A percentile compares a stretch with the other conserved stretches of the same genome.
Conservation (phyloP, 2,888 invertebrate genomes). For the Microplitis manilae region DNA sequence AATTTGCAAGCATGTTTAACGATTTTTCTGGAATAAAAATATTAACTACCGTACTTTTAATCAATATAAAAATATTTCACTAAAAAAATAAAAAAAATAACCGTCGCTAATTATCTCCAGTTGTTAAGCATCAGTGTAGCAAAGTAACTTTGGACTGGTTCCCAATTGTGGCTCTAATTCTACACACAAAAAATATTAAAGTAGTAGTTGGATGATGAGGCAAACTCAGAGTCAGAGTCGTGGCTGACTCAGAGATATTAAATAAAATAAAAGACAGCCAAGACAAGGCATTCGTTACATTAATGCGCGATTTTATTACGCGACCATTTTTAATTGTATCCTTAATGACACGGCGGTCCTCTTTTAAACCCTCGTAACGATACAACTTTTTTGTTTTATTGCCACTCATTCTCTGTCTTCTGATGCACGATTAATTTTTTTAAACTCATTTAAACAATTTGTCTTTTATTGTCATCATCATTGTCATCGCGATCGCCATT, state of each 20-base stretch:
- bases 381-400: slow-evolving; percentile 33
- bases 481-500: background rate
- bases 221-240: slow-evolving; percentile 32
- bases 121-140: slow-evolving; percentile 46
- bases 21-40: too few species aligned
- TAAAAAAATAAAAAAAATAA: too few species aligned
- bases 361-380: slow-evolving; percentile 19
- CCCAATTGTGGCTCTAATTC: slow-evolving; percentile 71
- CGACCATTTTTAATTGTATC: slow-evolving; percentile 66
- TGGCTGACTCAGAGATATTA: background rate
- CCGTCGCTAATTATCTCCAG: slow-evolving; percentile 24
- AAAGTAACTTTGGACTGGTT: slow-evolving; percentile 64
- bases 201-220: slow-evolving; percentile 57
- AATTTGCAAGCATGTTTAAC: too few species aligned
- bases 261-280: background rate
- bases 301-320: slow-evolving; percentile 69
- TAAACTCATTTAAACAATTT: background rate
- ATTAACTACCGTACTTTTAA: too few species aligned
- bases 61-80: too few species aligned
- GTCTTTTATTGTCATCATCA: background rate
- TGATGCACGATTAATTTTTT: background rate
- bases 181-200: slow-evolving; percentile 65
- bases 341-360: slow-evolving; percentile 62
- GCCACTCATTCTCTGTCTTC: background rate
- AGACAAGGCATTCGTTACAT: slow-evolving; percentile 61